Percentiles rank a stretch among this genome's conserved stretches.
These are phyloP conservation scores for Mesocentrotus franciscanus DNA, from an alignment of 53 echinoderm and acorn worm species.

Conservation along the genomic window DNA sequence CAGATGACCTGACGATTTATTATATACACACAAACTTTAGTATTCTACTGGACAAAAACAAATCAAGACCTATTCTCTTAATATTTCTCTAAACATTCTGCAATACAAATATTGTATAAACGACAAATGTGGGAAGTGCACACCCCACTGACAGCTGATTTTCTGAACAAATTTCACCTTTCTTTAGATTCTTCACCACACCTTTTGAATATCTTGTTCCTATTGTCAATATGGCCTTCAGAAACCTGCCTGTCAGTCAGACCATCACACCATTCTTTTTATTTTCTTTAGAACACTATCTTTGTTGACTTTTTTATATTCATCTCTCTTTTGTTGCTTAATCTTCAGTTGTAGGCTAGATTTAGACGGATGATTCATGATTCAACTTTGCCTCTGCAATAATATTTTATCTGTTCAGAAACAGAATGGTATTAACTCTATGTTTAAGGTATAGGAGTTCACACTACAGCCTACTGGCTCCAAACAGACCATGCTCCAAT, in stretches of 20 bases:
- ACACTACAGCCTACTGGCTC: too few relatives aligned
- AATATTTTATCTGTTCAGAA: too few relatives aligned
- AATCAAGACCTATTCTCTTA: neutral
- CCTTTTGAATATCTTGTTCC: neutral
- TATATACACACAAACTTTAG: neutral
- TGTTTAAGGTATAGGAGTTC: too few relatives aligned
- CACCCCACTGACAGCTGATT: conserved; percentile 27
- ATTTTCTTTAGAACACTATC: neutral
- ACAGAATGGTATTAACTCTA: too few relatives aligned
- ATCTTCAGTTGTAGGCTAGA: neutral
- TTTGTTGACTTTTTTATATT: neutral
- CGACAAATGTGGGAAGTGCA: neutral
- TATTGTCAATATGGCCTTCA: conserved; percentile 16
- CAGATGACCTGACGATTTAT: neutral
- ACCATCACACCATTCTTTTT: neutral
- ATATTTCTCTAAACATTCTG: neutral
- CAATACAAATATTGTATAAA: conserved; percentile 14
- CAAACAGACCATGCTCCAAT: too few relatives aligned
- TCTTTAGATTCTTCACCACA: neutral
- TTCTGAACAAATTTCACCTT: neutral
- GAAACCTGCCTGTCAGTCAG: neutral
- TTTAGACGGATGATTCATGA: too few relatives aligned
- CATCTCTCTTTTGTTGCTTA: neutral
- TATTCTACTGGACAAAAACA: neutral
- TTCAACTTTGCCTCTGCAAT: too few relatives aligned